Conservation (phyloP, 1,140 invertebrate genomes). For the Zaprionus africanus region DNA sequence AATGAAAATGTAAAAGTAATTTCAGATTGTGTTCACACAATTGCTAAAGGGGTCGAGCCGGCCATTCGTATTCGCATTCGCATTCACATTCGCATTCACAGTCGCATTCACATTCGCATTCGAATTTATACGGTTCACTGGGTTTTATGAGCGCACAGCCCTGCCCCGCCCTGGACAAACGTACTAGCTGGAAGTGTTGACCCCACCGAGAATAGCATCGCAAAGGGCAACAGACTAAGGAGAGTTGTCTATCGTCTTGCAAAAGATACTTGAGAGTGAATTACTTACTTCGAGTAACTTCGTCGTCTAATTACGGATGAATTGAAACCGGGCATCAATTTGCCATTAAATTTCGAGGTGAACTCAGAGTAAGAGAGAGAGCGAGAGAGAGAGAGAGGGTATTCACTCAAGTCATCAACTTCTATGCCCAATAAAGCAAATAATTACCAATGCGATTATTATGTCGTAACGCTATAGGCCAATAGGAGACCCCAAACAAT, state of each 20-base stretch:
- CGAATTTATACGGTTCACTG: slow-evolving; percentile 33
- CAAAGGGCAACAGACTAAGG: neutral
- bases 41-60: slow-evolving; percentile 40
- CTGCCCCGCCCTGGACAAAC: neutral
- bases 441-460: slow-evolving; percentile 3
- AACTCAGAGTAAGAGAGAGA: neutral
- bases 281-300: neutral
- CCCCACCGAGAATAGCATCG: neutral
- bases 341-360: neutral
- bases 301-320: neutral
- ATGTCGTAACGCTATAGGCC: neutral
- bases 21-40: slow-evolving; percentile 60
- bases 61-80: slow-evolving; percentile 28
- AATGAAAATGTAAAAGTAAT: slow-evolving; percentile 67
- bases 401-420: neutral
- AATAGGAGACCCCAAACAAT: slow-evolving; percentile 10
- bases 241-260: neutral
- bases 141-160: slow-evolving; percentile 13
- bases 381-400: neutral
- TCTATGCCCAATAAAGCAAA: slow-evolving; percentile 1
- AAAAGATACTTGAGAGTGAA: neutral
- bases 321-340: neutral
- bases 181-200: neutral
- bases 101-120: slow-evolving; percentile 27
- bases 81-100: slow-evolving; percentile 22